phyloP scores from a whole-genome alignment of 1,140 invertebrate genomes.

The Hermetia illucens region DNA sequence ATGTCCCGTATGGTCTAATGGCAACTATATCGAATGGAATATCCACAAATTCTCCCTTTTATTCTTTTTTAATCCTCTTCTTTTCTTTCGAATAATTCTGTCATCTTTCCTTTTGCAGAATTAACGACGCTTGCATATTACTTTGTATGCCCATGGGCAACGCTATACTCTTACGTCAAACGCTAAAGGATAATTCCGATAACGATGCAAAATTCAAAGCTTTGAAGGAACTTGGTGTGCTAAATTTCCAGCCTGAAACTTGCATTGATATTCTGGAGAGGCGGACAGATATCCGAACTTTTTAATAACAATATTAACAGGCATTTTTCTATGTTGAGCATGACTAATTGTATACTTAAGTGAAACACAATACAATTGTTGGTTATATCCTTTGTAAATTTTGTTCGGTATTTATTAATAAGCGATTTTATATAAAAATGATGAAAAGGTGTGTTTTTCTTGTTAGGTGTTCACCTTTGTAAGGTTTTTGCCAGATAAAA shows the following conservation, averaged over 20 bases:
- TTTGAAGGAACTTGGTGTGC: conserved; percentile 48
- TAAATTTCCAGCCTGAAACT: conserved; percentile 40
- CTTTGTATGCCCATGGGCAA: conserved; percentile 62
- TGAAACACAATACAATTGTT: no score
- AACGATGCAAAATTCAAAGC: conserved; percentile 32
- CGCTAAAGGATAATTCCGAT: conserved; percentile 30
- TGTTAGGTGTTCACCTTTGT: no score
- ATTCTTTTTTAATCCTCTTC: conserved; percentile 5
- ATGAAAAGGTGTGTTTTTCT: no score
- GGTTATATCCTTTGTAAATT: no score
- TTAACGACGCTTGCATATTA: conserved; percentile 63
- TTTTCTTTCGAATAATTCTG: no score
- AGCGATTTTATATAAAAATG: no score
- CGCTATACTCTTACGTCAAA: conserved; percentile 56
- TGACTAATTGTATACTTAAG: no score
- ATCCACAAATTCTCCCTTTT: conserved; percentile 7
- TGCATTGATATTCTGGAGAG: conserved; percentile 40
- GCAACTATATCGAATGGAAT: conserved; percentile 1
- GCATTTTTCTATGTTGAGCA: no score
- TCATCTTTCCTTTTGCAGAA: conserved; percentile 37
- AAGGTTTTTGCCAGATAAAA: no score
- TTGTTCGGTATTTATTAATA: no score
- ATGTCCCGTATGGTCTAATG: not conserved
- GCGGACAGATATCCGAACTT: conserved; percentile 36
- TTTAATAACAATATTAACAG: no score